Conservation (phyloP, 2,888 invertebrate genomes). For the Athrips mouffetella region DNA sequence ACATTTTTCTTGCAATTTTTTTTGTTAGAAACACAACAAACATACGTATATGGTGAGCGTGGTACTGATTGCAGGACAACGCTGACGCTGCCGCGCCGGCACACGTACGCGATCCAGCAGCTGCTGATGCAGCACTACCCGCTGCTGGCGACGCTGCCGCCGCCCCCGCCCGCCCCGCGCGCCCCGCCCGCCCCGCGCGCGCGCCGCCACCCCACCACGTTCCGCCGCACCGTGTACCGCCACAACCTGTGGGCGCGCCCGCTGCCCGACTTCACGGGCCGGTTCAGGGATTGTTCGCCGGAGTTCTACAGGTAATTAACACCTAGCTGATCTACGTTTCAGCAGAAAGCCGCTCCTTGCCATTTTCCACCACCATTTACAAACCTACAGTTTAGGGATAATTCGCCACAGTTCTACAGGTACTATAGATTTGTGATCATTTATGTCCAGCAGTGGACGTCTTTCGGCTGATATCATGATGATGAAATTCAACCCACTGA, state of each 20-base stretch:
- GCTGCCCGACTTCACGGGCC: conserved; percentile 83
- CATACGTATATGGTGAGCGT: conserved; percentile 4
- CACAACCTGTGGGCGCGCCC: conserved; percentile 86
- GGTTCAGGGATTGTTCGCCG: conserved; percentile 85
- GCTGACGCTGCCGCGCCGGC: conserved; percentile 80
- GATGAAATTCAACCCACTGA: too few relatives aligned
- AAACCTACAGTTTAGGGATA: too few relatives aligned
- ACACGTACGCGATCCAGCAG: conserved; percentile 79
- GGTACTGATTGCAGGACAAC: conserved; percentile 83
- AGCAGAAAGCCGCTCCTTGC: too few relatives aligned
- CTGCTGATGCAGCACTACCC: conserved; percentile 69
- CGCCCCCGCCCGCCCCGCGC: conserved; percentile 31
- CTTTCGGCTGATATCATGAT: too few relatives aligned
- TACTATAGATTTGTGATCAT: too few relatives aligned
- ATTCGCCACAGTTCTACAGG: too few relatives aligned
- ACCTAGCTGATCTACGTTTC: too few relatives aligned
- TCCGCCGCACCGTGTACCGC: conserved; percentile 85
- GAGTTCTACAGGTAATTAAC: conserved; percentile 87
- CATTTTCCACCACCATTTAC: too few relatives aligned
- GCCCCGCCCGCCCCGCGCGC: conserved; percentile 37
- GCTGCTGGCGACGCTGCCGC: conserved; percentile 48
- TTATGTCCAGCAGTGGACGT: too few relatives aligned
- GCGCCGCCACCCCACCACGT: conserved; percentile 62
- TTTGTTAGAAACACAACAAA: neutral
- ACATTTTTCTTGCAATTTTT: too few relatives aligned